Conservation (phyloP, 2,113 vertebrate species). For the Malurus cyaneus region DNA sequence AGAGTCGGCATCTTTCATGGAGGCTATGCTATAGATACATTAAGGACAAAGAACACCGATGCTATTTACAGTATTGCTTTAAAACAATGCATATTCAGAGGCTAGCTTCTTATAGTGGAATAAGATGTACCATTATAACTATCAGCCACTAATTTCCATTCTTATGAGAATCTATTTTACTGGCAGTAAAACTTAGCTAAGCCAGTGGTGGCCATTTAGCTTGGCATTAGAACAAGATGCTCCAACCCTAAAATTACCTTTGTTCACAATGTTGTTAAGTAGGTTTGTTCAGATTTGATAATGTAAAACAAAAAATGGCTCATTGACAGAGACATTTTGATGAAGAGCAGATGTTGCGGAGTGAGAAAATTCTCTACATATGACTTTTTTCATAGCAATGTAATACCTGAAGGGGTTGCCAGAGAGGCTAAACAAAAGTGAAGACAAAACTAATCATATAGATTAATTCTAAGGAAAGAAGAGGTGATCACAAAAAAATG, state of each 20-base stretch:
- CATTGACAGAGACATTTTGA: background rate
- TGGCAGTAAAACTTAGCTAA: background rate
- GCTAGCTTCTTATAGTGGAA: background rate
- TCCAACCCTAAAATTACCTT: background rate
- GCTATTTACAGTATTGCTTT: background rate
- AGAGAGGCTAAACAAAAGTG: background rate
- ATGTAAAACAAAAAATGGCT: background rate
- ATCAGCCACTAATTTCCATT: background rate
- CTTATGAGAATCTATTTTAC: background rate
- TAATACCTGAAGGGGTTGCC: background rate
- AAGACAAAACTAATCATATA: background rate
- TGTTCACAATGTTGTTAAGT: background rate
- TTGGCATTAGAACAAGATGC: background rate
- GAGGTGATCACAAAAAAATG: background rate
- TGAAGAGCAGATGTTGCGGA: background rate
- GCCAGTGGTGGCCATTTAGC: background rate
- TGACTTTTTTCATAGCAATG: background rate
- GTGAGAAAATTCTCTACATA: background rate
- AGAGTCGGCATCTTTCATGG: accelerated
- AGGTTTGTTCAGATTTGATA: background rate
- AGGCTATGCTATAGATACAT: background rate
- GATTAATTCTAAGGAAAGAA: background rate
- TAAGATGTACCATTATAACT: background rate
- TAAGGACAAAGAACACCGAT: background rate
- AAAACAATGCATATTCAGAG: background rate